phyloP scores from a whole-genome alignment of 2,113 vertebrate genomes.

The Chaenocephalus aceratus region DNA sequence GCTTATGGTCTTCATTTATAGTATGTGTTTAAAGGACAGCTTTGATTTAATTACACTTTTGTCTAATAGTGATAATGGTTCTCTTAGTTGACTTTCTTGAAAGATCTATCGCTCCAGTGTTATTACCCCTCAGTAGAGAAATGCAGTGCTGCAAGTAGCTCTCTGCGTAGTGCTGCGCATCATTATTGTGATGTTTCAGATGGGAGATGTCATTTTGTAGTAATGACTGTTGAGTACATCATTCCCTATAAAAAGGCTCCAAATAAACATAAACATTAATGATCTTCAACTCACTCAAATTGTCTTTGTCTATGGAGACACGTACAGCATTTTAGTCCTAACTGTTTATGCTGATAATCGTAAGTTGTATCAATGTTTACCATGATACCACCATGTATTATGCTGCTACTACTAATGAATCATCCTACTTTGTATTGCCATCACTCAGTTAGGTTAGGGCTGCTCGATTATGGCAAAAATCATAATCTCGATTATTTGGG shows the following conservation, averaged over 20 bases:
- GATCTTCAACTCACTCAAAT: not conserved
- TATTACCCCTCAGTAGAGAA: not conserved
- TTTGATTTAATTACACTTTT: not conserved
- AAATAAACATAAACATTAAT: not conserved
- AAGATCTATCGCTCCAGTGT: not conserved
- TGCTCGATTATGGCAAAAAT: too few species aligned
- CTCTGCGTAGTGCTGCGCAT: not conserved
- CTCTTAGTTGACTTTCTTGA: too few species aligned
- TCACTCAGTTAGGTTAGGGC: not conserved
- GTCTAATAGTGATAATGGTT: not conserved
- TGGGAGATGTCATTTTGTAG: not conserved
- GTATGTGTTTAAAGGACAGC: not conserved
- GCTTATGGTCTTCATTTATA: not conserved
- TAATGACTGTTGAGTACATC: slow-evolving; percentile 1
- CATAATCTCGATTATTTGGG: too few species aligned
- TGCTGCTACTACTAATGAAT: not conserved
- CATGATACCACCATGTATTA: not conserved
- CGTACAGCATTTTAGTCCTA: not conserved
- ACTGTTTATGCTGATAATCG: slow-evolving; percentile 1
- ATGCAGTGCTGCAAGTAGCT: not conserved
- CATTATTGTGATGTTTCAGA: not conserved
- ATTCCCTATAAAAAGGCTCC: not conserved
- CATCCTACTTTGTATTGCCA: not conserved
- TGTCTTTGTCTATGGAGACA: not conserved
- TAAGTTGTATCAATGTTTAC: slow-evolving; percentile 4